These are phyloP conservation scores for Phycodurus eques DNA, from an alignment of 2,113 vertebrate genomes.

Conservation along the genomic window DNA sequence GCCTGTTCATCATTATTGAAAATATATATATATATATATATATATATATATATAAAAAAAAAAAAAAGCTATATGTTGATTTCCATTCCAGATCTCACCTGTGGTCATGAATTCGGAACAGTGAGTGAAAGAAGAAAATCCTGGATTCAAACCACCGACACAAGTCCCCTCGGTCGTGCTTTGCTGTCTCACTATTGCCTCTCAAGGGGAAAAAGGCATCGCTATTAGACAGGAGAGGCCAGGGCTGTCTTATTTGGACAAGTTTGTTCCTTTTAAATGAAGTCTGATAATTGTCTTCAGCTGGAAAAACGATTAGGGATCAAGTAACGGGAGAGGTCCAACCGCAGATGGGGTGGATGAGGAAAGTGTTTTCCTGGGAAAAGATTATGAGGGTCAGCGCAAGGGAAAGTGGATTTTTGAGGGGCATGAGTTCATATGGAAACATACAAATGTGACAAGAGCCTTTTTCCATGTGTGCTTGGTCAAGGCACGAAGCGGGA, in stretches of 20 bases:
- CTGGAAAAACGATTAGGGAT: slow-evolving; percentile 23
- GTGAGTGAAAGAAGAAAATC: background rate
- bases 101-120: background rate
- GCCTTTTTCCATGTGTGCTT: slow-evolving; percentile 69
- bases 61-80: background rate
- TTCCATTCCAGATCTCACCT: background rate
- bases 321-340: slow-evolving; percentile 17
- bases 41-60: background rate
- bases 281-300: background rate
- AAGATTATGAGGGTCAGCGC: background rate
- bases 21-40: background rate
- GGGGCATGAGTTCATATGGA: slow-evolving; percentile 51
- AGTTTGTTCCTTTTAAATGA: background rate
- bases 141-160: background rate
- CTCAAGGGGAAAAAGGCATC: background rate
- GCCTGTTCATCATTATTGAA: background rate
- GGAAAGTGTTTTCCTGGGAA: slow-evolving; percentile 20
- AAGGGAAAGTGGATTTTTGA: slow-evolving; percentile 9
- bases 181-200: background rate
- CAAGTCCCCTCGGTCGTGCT: background rate
- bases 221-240: background rate
- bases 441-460: slow-evolving; percentile 58
- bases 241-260: background rate
- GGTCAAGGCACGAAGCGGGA: slow-evolving; percentile 67
- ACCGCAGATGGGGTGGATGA: slow-evolving; percentile 20